Evolutionary conservation across 2,113 vertebrate species (phyloP), one percentile per base, ranked within the genome.

Genomic region (Sturnira hondurensis): DNA sequence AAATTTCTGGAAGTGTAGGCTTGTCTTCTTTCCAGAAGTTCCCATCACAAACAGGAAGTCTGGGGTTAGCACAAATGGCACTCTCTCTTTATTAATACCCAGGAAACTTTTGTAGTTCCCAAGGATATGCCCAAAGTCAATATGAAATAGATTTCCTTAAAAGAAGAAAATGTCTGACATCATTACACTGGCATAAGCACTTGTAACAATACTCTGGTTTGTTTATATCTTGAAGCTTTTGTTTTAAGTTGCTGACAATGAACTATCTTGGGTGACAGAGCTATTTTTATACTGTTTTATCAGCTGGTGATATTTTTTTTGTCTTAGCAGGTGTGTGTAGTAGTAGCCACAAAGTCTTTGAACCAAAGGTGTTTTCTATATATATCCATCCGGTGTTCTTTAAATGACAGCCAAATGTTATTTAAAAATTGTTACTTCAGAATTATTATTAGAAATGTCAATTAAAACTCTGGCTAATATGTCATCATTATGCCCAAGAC

Each of bases 21-120:
- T 99, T 47, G 99, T 99, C 97, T 99, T 99, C 98, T 99, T 99
- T 83, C 99, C 99, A 0, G 99, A 99, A 38, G 99, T 99, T 94
- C 99, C 99, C 99, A 99, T 99, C 93, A 99, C 99, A 84, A 99
- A 99, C 76, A 99, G 99, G 98, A 99, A 99, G 98, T 99, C 99
- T 0, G 99, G 99, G 10, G 99, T 99, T 76, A 99, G 98, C 78
- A 99, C 99, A 92, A 99, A 99, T 33, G 99, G 99, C 89, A 99
- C 99, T 98, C 99, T 99, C 96, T 99, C 99, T 97, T 99, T 99
- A 97, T 99, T 99, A 98, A 99, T 99, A 89, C 99, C 99, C 98
- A 99, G 98, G 97, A 99, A 99, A 96, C 99, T 99, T 98, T 99
- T 99, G 56, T 99, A 99, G 98, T 99, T 99, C 94, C 99, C 99